Evolutionary conservation across 1,140 invertebrate genomes (phyloP).

Genomic region (Neotoxoptera formosana): DNA sequence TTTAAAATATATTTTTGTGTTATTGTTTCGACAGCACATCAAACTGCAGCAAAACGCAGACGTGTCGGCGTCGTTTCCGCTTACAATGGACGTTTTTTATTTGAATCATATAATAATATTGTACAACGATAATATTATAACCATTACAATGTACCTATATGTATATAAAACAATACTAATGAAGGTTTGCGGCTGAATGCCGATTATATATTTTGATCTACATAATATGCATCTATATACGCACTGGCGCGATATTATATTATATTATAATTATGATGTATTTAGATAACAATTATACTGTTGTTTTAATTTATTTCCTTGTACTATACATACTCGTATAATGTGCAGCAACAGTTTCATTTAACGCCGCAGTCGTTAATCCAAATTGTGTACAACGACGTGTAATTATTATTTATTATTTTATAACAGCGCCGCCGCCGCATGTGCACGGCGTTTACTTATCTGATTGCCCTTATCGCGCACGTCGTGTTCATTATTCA

Average conservation of each 20-base stretch:
- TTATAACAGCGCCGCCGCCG: background rate
- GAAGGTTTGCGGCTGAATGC: background rate
- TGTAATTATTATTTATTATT: conserved; percentile 13
- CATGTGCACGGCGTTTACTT: background rate
- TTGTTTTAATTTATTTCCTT: background rate
- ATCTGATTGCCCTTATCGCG: conserved; percentile 1
- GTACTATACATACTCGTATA: background rate
- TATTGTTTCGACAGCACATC: background rate
- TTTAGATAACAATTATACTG: conserved; percentile 13
- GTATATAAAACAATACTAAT: background rate
- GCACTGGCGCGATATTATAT: background rate
- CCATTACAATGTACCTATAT: background rate
- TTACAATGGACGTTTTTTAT: background rate
- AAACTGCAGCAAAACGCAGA: background rate
- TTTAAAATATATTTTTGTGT: background rate
- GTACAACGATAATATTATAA: background rate
- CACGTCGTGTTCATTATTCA: background rate
- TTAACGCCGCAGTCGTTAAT: background rate
- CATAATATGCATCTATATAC: background rate
- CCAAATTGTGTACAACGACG: background rate
- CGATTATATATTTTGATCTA: background rate
- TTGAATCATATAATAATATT: background rate
- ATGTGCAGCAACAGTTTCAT: background rate
- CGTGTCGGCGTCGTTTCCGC: too few species aligned
- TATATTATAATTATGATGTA: background rate